Conservation (phyloP, 2,113 vertebrate species). For the Geothlypis trichas region DNA sequence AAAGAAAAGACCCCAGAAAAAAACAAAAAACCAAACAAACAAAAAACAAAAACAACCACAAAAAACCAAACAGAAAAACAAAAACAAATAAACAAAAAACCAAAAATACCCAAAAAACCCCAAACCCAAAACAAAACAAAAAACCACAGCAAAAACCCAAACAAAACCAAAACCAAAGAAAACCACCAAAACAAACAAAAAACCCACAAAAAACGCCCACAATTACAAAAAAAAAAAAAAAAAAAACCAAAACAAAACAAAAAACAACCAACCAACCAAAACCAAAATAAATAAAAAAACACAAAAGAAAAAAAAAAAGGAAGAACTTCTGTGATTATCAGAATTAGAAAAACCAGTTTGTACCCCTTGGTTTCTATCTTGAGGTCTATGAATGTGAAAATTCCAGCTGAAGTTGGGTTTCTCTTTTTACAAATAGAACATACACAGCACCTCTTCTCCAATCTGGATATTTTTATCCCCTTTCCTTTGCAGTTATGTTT, state of each 20-base stretch:
- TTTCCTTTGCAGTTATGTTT: not conserved
- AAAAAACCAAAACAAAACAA: too few species aligned
- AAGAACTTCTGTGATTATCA: not conserved
- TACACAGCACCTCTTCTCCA: not conserved
- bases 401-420: not conserved
- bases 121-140: too few species aligned
- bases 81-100: too few species aligned
- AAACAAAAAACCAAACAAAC: not conserved
- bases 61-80: not conserved
- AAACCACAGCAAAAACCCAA: too few species aligned
- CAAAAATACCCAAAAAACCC: too few species aligned
- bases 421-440: not conserved
- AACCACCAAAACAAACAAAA: not conserved
- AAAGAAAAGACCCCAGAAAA: not conserved
- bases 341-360: not conserved
- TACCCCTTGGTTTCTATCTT: accelerated
- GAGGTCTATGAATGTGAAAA: not conserved
- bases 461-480: not conserved
- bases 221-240: too few species aligned
- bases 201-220: too few species aligned
- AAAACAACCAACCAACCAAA: not conserved
- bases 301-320: not conserved
- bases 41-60: too few species aligned
- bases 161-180: not conserved
- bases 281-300: not conserved